Evolutionary conservation across 2,797 vertebrate genomes (phyloP), one percentile per base, ranked within the genome.

Genomic region (Melanotaenia trifasciata): DNA sequence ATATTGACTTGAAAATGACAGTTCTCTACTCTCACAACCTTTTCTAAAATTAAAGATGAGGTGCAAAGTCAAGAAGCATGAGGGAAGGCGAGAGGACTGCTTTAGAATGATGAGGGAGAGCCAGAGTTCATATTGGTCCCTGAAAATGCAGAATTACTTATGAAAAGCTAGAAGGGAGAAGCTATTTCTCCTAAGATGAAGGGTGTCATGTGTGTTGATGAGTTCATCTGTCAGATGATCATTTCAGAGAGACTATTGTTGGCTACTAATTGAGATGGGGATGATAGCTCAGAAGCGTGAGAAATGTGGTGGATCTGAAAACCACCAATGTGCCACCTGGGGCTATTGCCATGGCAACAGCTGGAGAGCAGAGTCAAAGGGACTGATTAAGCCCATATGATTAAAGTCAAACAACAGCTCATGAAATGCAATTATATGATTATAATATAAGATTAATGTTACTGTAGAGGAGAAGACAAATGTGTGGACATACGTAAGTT

Each of bases 201-300:
- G 64, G 74, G 67, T 24, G 53, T 70, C 63, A 60, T 18, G 66
- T 5, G 62, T 60, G 67, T 70, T 79, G 72, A 80, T 72, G 62
- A 70, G 76, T 76, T 70, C 33, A 26, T 69, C 72, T 58, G 14
- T 58, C 50, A 59, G 75, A 79, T 28, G 5, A 74, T 72, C 50
- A 67, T 68, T 79, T 81, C 83, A 78, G 35, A 78, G 58, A 78
- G 67, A 63, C 74, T 59, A 85, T 86, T 90, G 84, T 86, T 43
- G 54, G 74, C 45, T 57, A 33, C 64, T 89, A 87, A 92, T 89
- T 90, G 87, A 87, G 88, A 91, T 79, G 50, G 50, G 20, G 32
- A 36, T 1, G 84, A 83, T 82, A 51, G 66, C 59, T 71, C 24
- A 47, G 67, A 36, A 38, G 72, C 58, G 64, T 87, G 86, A 86